Evolutionary conservation across 1,140 invertebrate species (phyloP), one percentile per base, ranked within the genome.

Genomic region (Musca vetustissima): DNA sequence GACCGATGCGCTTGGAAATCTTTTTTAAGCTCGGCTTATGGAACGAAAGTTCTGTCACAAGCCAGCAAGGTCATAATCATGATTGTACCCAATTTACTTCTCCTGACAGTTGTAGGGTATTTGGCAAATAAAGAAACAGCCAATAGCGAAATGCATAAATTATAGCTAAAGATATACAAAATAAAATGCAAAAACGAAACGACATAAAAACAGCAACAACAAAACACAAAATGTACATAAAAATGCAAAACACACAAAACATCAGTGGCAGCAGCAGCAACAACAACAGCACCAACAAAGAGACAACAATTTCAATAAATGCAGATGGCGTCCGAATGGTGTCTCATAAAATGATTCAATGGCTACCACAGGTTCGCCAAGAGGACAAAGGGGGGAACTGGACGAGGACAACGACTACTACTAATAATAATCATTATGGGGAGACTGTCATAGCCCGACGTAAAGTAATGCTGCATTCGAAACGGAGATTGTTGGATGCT

Each of bases 231-330:
- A 43, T 43, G 36, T 43, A 43, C 36, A n/a, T 61, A 61, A 61
- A 61, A 61, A 61, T 61, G 57, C 57, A 61, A 61, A 61, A 61
- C 57, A 36, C 28, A 61, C 28, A n/a, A n/a, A n/a, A n/a, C n/a
- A n/a, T n/a, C n/a, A n/a, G n/a, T n/a, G n/a, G n/a, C n/a, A n/a
- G n/a, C n/a, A n/a, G n/a, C n/a, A n/a, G n/a, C n/a, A 43, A 11
- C 36, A 43, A 7, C 36, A 43, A 43, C 36, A 43, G 11, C 28
- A 28, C n/a, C n/a, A n/a, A n/a, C n/a, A 28, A 8, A 43, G 6
- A 43, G 36, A 7, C 36, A 43, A 43, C 28, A 61, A 61, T 61
- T 61, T 61, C 57, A 61, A 61, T 61, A 61, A 61, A 61, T 61
- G 57, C 57, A 61, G 28, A 61, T 61, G 57, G 57, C 57, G 57